phyloP scores from a whole-genome alignment of 2,113 vertebrate genomes.

The Chauna torquata region DNA sequence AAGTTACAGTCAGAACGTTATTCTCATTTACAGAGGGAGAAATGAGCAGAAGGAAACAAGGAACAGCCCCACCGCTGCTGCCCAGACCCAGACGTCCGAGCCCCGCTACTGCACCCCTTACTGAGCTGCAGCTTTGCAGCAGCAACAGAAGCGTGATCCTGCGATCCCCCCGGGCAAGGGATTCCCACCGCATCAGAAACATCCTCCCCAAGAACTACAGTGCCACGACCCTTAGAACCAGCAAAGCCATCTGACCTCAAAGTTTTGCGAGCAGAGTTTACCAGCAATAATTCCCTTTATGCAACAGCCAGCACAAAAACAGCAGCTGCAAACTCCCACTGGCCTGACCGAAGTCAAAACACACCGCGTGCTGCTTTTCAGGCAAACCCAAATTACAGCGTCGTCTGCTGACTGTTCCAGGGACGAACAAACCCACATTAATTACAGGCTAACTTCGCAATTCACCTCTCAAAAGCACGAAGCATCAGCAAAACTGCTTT shows the following conservation, averaged over 20 bases:
- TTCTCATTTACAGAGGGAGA: neutral
- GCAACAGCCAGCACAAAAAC: neutral
- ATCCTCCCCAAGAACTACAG: neutral
- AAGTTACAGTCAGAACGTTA: neutral
- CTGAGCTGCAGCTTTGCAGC: neutral
- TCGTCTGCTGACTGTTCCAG: slow-evolving; percentile 3
- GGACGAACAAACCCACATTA: neutral
- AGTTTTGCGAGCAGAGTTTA: neutral
- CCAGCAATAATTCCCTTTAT: neutral
- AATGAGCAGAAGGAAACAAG: rapidly evolving
- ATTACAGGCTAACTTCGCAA: slow-evolving; percentile 6
- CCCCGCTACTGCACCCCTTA: neutral
- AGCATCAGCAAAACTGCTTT: slow-evolving; percentile 10
- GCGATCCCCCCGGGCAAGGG: rapidly evolving
- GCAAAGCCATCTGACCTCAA: neutral
- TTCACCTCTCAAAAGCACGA: neutral
- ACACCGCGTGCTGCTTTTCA: neutral
- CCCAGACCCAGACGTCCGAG: rapidly evolving
- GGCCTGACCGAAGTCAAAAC: neutral
- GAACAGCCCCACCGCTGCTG: neutral
- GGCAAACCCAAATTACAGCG: slow-evolving; percentile 59
- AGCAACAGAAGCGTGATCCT: neutral
- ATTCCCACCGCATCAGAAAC: neutral
- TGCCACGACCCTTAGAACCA: neutral
- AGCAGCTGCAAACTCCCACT: slow-evolving; percentile 39